A percentile compares a stretch with the other conserved stretches of the same genome.
phyloP scores from a whole-genome alignment of 2,113 vertebrate genomes.

The Drymodes brunneopygia region DNA sequence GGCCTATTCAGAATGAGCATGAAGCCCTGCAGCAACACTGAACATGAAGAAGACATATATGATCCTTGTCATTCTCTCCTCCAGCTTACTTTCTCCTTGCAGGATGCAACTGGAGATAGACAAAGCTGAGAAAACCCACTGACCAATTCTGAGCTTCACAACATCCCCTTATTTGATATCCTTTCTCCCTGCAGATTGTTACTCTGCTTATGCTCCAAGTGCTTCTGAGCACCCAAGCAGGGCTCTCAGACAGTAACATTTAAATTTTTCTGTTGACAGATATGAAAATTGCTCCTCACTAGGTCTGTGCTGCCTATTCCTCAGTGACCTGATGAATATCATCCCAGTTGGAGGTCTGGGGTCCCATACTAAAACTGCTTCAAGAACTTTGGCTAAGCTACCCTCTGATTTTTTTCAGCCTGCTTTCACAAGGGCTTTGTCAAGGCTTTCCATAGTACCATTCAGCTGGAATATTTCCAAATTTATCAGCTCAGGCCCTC shows the following conservation, averaged over 20 bases:
- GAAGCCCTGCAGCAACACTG: rapidly evolving
- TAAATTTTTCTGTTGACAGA: not conserved
- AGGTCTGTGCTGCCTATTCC: not conserved
- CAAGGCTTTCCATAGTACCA: not conserved
- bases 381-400: not conserved
- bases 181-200: not conserved
- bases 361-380: not conserved
- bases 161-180: not conserved
- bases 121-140: not conserved
- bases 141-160: not conserved
- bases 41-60: rapidly evolving
- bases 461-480: not conserved
- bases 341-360: not conserved
- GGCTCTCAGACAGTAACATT: not conserved
- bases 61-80: not conserved
- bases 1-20: not conserved
- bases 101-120: not conserved
- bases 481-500: not conserved
- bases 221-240: not conserved
- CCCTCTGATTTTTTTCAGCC: not conserved
- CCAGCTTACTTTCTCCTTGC: not conserved
- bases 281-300: not conserved
- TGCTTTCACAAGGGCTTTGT: not conserved
- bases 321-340: not conserved
- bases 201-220: not conserved